Conservation (phyloP, 2,797 vertebrate species). For the Etheostoma nigrum region DNA sequence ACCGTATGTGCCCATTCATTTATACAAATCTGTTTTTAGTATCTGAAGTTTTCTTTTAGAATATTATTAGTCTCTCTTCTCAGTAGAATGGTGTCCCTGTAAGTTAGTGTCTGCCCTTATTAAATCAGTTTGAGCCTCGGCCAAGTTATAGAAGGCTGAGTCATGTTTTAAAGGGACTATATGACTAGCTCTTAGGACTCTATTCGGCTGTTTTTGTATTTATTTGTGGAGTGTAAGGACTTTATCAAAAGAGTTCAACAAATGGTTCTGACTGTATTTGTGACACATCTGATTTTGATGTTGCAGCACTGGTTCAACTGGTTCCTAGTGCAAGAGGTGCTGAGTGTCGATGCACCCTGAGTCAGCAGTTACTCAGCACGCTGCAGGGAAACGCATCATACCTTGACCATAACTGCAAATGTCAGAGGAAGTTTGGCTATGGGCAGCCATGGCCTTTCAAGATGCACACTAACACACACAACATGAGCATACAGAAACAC, state of each 20-base stretch:
- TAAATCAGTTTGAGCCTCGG: slow-evolving; percentile 1
- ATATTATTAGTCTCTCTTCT: background rate
- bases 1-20: background rate
- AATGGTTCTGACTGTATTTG: background rate
- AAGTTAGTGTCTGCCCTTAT: slow-evolving; percentile 17
- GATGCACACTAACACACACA: background rate
- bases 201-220: background rate
- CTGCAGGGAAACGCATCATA: slow-evolving; percentile 60
- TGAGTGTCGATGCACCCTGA: slow-evolving; percentile 22
- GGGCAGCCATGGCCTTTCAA: slow-evolving; percentile 17
- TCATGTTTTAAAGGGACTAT: slow-evolving; percentile 22
- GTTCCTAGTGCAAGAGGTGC: slow-evolving; percentile 5
- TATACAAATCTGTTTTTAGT: background rate
- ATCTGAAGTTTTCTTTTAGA: background rate
- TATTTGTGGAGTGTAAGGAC: background rate
- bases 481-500: background rate
- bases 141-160: slow-evolving; percentile 22
- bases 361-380: slow-evolving; percentile 56
- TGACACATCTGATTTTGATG: background rate
- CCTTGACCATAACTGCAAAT: slow-evolving; percentile 65
- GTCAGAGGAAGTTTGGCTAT: slow-evolving; percentile 51
- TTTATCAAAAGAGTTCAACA: background rate
- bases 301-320: slow-evolving; percentile 27
- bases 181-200: background rate
- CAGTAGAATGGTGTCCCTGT: background rate